Conservation (phyloP, 2,888 invertebrate species). For the Ganaspis brasiliensis region DNA sequence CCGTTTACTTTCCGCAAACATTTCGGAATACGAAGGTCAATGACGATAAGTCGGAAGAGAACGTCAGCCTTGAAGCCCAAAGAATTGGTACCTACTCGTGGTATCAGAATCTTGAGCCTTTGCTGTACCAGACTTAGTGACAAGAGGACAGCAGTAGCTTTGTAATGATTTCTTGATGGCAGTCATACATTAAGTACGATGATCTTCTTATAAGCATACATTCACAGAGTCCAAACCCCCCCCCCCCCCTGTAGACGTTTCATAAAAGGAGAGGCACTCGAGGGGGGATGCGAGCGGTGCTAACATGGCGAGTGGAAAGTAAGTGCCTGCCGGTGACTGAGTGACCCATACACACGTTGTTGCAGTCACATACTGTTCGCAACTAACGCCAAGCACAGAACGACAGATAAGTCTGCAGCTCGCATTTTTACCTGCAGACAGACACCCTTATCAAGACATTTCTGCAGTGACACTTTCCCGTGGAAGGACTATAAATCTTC, state of each 20-base stretch:
- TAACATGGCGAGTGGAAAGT: constrained; percentile 74
- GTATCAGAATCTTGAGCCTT: constrained; percentile 11
- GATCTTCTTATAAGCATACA: not conserved
- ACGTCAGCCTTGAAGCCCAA: constrained; percentile 35
- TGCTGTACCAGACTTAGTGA: constrained; percentile 15
- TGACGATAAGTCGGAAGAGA: constrained; percentile 42
- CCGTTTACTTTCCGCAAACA: constrained; percentile 34
- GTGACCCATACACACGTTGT: constrained; percentile 70
- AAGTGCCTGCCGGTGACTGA: constrained; percentile 71
- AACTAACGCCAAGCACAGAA: constrained; percentile 64
- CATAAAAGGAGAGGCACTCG: constrained; percentile 55
- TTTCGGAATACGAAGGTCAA: constrained; percentile 43
- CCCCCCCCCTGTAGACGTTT: constrained; percentile 49
- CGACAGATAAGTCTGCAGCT: constrained; percentile 52
- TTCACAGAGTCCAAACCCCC: constrained; percentile 26
- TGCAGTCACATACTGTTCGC: constrained; percentile 70
- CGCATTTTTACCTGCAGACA: not conserved
- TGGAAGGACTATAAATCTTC: not conserved
- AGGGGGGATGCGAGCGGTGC: constrained; percentile 61
- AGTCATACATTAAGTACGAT: constrained; percentile 10
- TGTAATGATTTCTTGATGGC: constrained; percentile 12
- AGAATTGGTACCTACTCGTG: constrained; percentile 22
- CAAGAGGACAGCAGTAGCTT: constrained; percentile 7
- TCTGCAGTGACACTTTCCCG: not conserved
- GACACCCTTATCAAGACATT: not conserved